Evolutionary conservation across 2,888 invertebrate species (phyloP), one percentile per base, ranked within the genome.

Genomic region (Cantharis rustica): DNA sequence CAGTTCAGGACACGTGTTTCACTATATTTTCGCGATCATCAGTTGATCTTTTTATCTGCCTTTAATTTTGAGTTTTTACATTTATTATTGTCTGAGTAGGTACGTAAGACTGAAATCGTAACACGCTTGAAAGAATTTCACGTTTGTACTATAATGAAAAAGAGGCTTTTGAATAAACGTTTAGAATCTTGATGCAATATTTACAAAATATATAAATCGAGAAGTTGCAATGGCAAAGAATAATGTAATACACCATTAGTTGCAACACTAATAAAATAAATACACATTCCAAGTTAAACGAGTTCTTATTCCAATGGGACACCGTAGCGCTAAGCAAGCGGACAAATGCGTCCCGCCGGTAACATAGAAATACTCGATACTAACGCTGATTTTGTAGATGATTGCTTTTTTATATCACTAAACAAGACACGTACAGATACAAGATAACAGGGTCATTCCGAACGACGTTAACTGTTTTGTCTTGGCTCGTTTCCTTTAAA

Each of bases 201-300:
- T 73, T 61, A 73, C 20, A 63, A 75, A 76, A 72, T 31, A 77
- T 75, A 68, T 75, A 75, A 79, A 75, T 77, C 31, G 73, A 62
- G 31, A 79, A 77, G 61, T 77, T 73, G 71, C 61, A 75, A 71
- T 66, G 75, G 63, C 73, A 69, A 76, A 78, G 72, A 76, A 76
- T 71, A 84, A 84, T 85, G 85, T 86, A 84, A 86, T 86, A 86
- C 85, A 85, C 86, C 87, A 87, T 88, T 88, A 88, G 82, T 86
- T 86, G 85, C 85, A 83, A 86, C 84, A 83, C 85, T 87, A 88
- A 88, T 88, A 88, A 87, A 88, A 88, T 88, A 88, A 88, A 88
- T 88, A 88, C 87, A 88, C 87, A 88, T 88, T 88, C 87, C 84
- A 88, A 88, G 88, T 88, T 88, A 87, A 88, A 88, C 87, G 88